Conservation (phyloP, 2,113 vertebrate genomes). For the Protobothrops mucrosquamatus region DNA sequence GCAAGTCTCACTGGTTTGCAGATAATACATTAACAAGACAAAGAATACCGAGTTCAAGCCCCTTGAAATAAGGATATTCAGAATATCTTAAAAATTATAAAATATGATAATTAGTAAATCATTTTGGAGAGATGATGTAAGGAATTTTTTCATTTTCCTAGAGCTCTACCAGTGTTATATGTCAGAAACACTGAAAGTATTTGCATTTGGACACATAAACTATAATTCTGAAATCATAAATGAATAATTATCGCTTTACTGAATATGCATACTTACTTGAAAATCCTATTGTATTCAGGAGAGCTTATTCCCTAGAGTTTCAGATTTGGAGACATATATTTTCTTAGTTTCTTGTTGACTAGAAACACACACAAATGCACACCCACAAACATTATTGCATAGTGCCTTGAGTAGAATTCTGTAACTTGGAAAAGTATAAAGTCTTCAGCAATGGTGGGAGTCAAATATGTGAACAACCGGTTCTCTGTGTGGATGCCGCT, state of each 20-base stretch:
- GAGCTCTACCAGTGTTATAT: background rate
- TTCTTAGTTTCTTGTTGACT: slow-evolving; percentile 24
- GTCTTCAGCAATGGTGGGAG: background rate
- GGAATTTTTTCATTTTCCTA: background rate
- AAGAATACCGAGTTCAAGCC: background rate
- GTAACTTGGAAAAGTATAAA: background rate
- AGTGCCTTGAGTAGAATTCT: background rate
- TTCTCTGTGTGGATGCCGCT: no score
- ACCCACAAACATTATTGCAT: background rate
- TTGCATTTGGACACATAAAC: background rate
- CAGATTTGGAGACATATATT: background rate
- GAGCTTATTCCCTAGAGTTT: background rate
- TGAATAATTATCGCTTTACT: background rate
- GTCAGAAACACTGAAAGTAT: background rate
- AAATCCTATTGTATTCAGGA: background rate
- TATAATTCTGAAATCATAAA: background rate
- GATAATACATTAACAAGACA: background rate
- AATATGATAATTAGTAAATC: background rate
- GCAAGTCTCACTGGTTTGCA: background rate
- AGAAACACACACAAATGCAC: background rate
- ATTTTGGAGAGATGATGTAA: background rate
- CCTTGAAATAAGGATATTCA: background rate
- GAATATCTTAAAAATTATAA: background rate
- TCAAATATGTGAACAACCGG: no score
- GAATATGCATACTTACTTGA: background rate